Base-by-base conservation (phyloP, 2,113 vertebrate species). In the Epinephelus moara region DNA sequence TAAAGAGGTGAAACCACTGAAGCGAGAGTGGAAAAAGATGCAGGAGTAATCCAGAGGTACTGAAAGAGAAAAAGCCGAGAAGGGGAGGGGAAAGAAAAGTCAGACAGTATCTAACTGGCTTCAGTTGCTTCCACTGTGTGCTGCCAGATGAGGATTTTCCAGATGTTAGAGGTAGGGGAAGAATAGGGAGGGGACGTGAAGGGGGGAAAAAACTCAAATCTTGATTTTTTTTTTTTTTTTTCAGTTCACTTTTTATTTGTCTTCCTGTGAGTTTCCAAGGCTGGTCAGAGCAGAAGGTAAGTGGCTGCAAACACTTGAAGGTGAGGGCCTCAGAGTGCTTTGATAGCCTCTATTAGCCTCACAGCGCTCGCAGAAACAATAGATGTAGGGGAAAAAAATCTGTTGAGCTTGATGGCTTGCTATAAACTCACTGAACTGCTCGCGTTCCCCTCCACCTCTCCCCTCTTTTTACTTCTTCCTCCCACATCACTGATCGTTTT, bases 101-200 rank as follows among this genome's bases (percentile, higher is more conserved):
- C 86, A 82, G 75, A 84, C 75, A 70, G 69, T 60, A 78, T 90
- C 77, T 77, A 71, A 79, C 67, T 78, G 86, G 63, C 64, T 73
- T 55, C 30, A 27, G 68, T 61, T 70, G 78, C 78, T 63, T 87
- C 79, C 84, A 81, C 59, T 57, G 56, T 27, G 33, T 75, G 75
- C 55, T 89, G 90, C 85, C 89, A 91, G 82, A 78, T 88, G 82
- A 85, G 63, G 59, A 77, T 88, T 87, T 89, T 90, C 89, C 90
- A 91, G 89, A 91, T 92, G 89, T 85, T 78, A 70, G 80, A 85
- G 72, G 85, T 45, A 49, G 63, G 25, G 37, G 66, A n/a, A 25
- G 61, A 56, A 74, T 50, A 50, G 45, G 33, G 50, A 56, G 67
- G 70, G 68, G 71, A 23, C 4, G 49, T 55, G 45, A 37, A 75